These are phyloP conservation scores for Dione juno DNA, from an alignment of 2,888 invertebrate genomes.

Conservation along the genomic window DNA sequence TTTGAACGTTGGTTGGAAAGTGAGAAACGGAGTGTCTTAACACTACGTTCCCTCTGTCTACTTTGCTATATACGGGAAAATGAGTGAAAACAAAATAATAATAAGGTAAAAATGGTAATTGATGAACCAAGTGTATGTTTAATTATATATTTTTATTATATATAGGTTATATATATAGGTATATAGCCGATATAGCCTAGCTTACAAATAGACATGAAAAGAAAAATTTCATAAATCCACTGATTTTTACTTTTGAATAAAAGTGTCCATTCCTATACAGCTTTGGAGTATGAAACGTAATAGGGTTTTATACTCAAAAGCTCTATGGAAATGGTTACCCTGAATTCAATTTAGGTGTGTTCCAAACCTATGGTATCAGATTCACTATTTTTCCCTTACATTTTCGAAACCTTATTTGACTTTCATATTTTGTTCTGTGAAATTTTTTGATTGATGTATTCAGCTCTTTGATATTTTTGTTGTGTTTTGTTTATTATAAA, in stretches of 20 bases:
- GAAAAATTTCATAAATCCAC: too few relatives aligned
- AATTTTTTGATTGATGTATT: neutral
- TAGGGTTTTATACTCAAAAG: slow-evolving; percentile 5
- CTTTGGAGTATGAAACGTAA: neutral
- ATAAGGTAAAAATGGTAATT: too few relatives aligned
- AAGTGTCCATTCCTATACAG: slow-evolving; percentile 6
- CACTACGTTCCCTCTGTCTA: too few relatives aligned
- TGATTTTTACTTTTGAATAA: neutral
- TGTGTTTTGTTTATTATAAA: too few relatives aligned
- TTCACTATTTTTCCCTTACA: neutral
- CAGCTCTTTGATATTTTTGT: too few relatives aligned
- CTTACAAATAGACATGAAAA: too few relatives aligned
- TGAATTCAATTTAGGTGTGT: slow-evolving; percentile 12
- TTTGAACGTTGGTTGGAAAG: neutral
- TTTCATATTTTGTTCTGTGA: neutral
- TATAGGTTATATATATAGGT: too few relatives aligned
- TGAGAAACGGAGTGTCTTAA: neutral
- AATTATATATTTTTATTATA: too few relatives aligned
- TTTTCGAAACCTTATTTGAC: neutral
- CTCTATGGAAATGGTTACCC: neutral
- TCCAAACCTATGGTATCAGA: neutral
- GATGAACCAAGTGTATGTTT: too few relatives aligned
- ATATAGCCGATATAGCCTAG: too few relatives aligned
- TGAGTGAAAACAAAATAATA: too few relatives aligned
- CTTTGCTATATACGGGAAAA: neutral